Base-by-base conservation (phyloP, 1,140 invertebrate species). In the Andricus grossulariae region DNA sequence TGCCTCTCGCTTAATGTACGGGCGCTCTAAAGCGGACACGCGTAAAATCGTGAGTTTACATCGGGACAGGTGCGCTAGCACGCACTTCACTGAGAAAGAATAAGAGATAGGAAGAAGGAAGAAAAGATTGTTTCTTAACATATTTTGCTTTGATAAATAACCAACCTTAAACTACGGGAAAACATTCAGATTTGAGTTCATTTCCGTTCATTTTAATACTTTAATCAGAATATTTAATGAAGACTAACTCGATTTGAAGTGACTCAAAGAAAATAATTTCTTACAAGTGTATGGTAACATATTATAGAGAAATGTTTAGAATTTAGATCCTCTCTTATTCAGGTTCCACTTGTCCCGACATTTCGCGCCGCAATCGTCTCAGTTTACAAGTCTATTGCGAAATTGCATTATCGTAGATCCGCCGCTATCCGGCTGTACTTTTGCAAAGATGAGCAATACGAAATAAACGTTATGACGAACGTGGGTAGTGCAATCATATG, bases 11-110 rank as follows among this genome's bases (percentile, higher is more conserved):
- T 5, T 54, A 77, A 77, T 81, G 71, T 45, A 52, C 60, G 19
- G 39, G 21, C 71, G 25, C 13, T 49, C 18, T 66, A 66, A 66
- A 73, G 70, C 70, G 25, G 52, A 45, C 49, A 50, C 55, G n/a
- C 73, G 73, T 60, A 74, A 60, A 55, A 50, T 74, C 15, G 55
- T 39, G 49, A 74, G 45, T 60, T 49, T 60, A 50, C 49, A 39
- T 73, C 51, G 10, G 12, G 45, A 45, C 50, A 55, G 73, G 18
- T 60, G 55, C 45, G 21, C 8, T 60, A 39, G n/a, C 45, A 74
- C 73, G 55, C 72, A 55, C 54, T 39, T 55, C 18, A 10, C 52
- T 19, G 52, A 72, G 16, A 32, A 50, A 25, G 16, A 18, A 49
- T 4, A 18, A 72, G 49, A 50, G 71, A 45, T 39, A 72, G 19